A percentile compares a stretch with the other conserved stretches of the same genome.
Evolutionary conservation across 2,797 vertebrate genomes (phyloP).

Genomic region (Sarcophilus harrisii): DNA sequence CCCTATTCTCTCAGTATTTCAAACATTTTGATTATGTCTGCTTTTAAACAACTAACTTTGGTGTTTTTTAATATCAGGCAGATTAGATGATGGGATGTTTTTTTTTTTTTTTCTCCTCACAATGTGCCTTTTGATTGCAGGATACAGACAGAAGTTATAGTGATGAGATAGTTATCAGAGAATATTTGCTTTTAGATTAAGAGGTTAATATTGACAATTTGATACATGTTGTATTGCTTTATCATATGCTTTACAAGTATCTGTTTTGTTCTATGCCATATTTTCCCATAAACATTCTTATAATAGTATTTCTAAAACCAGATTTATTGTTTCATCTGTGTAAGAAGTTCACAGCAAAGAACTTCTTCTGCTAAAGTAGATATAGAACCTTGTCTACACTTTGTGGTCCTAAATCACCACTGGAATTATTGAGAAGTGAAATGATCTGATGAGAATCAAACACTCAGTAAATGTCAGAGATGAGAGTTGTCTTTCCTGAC

Average conservation of each 20-base stretch:
- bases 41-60: not conserved
- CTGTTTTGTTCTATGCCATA: not conserved
- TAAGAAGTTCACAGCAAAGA: not conserved
- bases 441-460: not conserved
- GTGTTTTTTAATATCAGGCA: constrained; percentile 10
- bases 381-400: not conserved
- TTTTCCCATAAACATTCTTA: not conserved
- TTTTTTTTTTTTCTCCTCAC: not conserved
- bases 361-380: not conserved
- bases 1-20: not conserved
- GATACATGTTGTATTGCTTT: not conserved
- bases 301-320: not conserved
- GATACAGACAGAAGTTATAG: not conserved
- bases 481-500: not conserved
- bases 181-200: not conserved
- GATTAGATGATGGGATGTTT: not conserved
- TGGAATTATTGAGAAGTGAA: not conserved
- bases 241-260: not conserved
- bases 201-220: not conserved
- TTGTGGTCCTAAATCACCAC: not conserved
- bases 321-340: not conserved
- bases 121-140: not conserved
- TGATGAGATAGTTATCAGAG: not conserved
- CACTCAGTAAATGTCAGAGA: not conserved
- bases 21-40: not conserved